These are phyloP conservation scores for Monopterus albus DNA, from an alignment of 2,113 vertebrate genomes.

Conservation along the genomic window DNA sequence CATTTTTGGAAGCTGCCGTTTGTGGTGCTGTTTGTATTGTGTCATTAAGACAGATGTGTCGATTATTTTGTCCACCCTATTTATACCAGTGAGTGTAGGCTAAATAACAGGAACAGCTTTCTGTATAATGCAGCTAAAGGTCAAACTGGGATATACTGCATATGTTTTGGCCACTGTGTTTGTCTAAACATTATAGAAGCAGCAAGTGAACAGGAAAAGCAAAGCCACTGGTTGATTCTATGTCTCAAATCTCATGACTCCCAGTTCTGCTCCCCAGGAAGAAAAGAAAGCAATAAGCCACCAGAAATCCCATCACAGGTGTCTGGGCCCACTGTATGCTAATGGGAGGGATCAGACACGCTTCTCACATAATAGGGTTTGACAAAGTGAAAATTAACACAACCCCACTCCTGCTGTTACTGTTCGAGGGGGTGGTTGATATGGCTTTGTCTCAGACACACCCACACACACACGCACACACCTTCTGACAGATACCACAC, in stretches of 20 bases:
- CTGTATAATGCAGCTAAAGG: not conserved
- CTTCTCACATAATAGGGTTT: constrained; percentile 79
- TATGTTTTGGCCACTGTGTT: too few species aligned
- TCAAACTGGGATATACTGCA: too few species aligned
- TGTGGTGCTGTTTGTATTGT: not conserved
- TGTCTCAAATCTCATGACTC: constrained; percentile 18
- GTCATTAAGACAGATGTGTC: not conserved
- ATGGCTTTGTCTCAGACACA: constrained; percentile 67
- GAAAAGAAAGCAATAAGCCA: constrained; percentile 58
- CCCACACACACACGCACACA: constrained; percentile 40
- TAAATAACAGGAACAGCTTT: not conserved
- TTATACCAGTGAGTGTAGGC: too few species aligned
- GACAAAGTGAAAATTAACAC: constrained; percentile 84
- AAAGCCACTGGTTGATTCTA: constrained; percentile 66
- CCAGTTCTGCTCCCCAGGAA: constrained; percentile 26
- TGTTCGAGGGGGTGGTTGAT: constrained; percentile 65
- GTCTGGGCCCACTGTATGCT: constrained; percentile 67
- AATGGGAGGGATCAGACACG: constrained; percentile 67
- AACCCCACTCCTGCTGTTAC: constrained; percentile 76
- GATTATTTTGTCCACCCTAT: not conserved
- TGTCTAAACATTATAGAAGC: not conserved
- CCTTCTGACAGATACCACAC: constrained; percentile 66
- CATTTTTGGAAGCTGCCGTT: not conserved
- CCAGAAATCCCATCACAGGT: constrained; percentile 62
- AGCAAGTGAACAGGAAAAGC: not conserved